Evolutionary conservation across 2,113 vertebrate species (phyloP).

Genomic region (Muntiacus reevesi): DNA sequence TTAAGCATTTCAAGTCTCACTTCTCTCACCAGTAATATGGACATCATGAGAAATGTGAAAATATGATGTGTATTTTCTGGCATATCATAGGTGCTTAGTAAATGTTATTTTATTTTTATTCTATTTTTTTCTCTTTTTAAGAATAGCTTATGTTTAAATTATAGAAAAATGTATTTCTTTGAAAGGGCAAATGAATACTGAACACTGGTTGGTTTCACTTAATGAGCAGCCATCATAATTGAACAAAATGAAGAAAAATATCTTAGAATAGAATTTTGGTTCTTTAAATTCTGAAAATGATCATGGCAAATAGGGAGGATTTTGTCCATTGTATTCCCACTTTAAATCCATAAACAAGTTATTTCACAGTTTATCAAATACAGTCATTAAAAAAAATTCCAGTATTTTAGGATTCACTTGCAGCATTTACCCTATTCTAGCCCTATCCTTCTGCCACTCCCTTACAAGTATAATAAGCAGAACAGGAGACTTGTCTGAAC

Average conservation of each 20-base stretch:
- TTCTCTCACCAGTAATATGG: neutral
- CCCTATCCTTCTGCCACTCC: neutral
- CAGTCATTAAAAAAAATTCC: neutral
- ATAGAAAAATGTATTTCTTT: neutral
- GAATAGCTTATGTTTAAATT: neutral
- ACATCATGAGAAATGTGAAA: neutral
- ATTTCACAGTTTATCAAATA: neutral
- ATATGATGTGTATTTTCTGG: neutral
- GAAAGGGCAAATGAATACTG: neutral
- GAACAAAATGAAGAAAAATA: neutral
- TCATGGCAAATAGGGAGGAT: neutral
- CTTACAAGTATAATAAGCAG: neutral
- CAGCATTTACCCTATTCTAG: neutral
- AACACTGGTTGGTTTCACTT: neutral
- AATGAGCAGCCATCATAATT: neutral
- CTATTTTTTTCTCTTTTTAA: neutral
- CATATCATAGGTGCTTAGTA: neutral
- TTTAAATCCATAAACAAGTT: slow-evolving; percentile 1
- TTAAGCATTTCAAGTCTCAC: neutral
- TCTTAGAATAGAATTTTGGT: neutral
- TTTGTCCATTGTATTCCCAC: neutral
- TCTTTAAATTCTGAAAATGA: neutral
- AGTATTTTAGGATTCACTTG: neutral
- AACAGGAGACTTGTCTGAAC: neutral
- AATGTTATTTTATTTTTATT: neutral